Evolutionary conservation across 2,888 invertebrate genomes (phyloP), one percentile per base, ranked within the genome.

Genomic region (Andrena trimmerana): DNA sequence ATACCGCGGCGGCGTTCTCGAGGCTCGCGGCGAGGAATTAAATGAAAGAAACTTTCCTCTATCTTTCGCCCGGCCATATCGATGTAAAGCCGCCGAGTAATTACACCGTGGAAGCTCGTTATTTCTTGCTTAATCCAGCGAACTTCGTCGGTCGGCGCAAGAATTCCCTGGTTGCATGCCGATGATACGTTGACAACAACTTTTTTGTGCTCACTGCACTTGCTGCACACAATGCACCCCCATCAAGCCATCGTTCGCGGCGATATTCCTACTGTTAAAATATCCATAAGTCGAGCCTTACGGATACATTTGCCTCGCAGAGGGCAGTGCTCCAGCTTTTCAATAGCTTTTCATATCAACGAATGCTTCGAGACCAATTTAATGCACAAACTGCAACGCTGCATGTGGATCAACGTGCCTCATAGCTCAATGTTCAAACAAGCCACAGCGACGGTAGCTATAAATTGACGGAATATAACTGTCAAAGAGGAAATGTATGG

Each of bases 31-130:
- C 66, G 42, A 70, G 54, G 69, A 65, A 77, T 77, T 69, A 77
- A 77, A 78, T 66, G 78, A 85, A 84, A 78, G 84, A 84, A 85
- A 85, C 63, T 84, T 85, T 73, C 27, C 67, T 54, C 78, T 71
- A 63, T 69, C 78, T 70, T 68, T 59, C 59, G 29, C 29, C n/a
- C 50, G 20, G 62, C 13, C 67, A 54, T 76, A 74, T 77, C 84
- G 77, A 50, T 62, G 70, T 68, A 75, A 72, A 65, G 33, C 50
- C 54, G 69, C 24, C 52, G 48, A 73, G 70, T 79, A 84, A 83
- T 83, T 84, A 84, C 66, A 83, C 69, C 62, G 71, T 63, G 83
- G 66, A 65, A 65, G 50, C 76, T 83, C 73, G 74, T 83, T 83
- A 84, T 75, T 84, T 72, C 75, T 81, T 71, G 54, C 33, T 67